Percentiles rank a stretch among this genome's conserved stretches.
Evolutionary conservation across 2,113 vertebrate genomes (phyloP).

Genomic region (Oncorhynchus masou): DNA sequence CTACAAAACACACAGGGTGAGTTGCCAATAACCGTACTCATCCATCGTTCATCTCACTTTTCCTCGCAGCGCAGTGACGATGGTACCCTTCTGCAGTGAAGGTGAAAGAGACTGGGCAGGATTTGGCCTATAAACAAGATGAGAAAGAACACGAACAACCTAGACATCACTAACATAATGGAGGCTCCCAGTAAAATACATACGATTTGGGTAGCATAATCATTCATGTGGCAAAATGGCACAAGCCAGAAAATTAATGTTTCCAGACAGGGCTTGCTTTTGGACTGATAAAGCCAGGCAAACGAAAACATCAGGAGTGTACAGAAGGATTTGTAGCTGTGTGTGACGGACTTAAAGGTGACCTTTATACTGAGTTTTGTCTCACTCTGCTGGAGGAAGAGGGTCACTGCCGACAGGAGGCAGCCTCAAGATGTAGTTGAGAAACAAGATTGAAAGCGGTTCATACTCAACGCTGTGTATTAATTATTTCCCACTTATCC

Average conservation of each 20-base stretch:
- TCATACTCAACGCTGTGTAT: background rate
- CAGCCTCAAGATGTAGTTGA: background rate
- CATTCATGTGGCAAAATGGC: background rate
- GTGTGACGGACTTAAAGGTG: constrained; percentile 58
- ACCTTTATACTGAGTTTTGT: constrained; percentile 72
- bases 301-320: constrained; percentile 15
- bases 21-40: background rate
- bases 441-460: background rate
- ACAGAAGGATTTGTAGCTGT: constrained; percentile 57
- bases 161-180: background rate
- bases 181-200: background rate
- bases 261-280: background rate
- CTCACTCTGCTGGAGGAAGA: constrained; percentile 34
- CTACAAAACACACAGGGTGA: background rate
- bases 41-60: background rate
- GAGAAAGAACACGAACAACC: background rate
- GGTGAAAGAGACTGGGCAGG: constrained; percentile 23
- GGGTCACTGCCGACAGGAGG: constrained; percentile 3
- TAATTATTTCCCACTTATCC: background rate
- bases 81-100: constrained; percentile 10
- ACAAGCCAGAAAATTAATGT: background rate
- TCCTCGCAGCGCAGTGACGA: background rate
- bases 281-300: constrained; percentile 3
- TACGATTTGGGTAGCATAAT: background rate
- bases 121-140: constrained; percentile 12